Evolutionary conservation across 2,888 invertebrate genomes (phyloP), one percentile per base, ranked within the genome.

Genomic region (Dilophus febrilis): DNA sequence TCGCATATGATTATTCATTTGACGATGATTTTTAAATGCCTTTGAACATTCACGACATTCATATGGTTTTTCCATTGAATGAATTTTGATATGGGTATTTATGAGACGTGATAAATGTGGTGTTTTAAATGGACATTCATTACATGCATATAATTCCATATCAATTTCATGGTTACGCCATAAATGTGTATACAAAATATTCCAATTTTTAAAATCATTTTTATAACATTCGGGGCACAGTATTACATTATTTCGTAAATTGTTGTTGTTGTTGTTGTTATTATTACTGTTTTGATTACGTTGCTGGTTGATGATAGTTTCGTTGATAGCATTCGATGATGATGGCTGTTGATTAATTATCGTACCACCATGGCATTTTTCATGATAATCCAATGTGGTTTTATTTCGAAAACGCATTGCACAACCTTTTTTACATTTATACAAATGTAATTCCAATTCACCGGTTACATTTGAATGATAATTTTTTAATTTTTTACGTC

Each of bases 101-200:
- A 72, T 67, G 37, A 87, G 63, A 47, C 78, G 74, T 42, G 77
- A 74, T 44, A 71, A 67, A 50, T 76, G 77, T 44, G 67, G 73
- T 1, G 79, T 78, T 57, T 80, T 81, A 52, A 76, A 83, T 26
- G 71, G 71, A 53, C 86, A 86, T 45, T 75, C 64, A 48, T 76
- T 72, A 58, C 87, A 88, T 3, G 75, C 70, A 37, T 76, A 78
- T 34, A 88, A 58, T 52, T 86, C 88, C 67, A 85, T 72, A 52
- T 87, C 85, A 10, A 85, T 68, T 35, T 70, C 66, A 55, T 88
- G 87, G 1, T 63, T 53, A 37, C 77, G 70, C 87, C 87, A 88
- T 35, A 87, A 62, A 54, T 88, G 88, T 3, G 77, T 72, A 44
- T 80, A 77, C n/a, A 85, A 54, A 0, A 70, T 66, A 48, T 76